Evolutionary conservation across 2,888 invertebrate genomes (phyloP), one percentile per base, ranked within the genome.

Genomic region (Spialia ferax): DNA sequence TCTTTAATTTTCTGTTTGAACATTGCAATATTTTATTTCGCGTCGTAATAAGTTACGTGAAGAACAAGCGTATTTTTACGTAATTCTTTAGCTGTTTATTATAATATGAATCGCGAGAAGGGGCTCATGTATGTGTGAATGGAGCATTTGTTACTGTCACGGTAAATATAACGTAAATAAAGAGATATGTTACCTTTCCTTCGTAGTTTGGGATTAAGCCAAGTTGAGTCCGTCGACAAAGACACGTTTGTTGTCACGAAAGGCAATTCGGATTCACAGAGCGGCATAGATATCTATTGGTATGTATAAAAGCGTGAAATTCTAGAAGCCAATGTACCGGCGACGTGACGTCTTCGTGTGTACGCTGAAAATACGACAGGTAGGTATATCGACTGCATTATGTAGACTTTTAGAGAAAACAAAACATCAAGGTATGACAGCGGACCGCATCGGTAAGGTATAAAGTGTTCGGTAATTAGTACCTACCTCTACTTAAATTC

Each of bases 201-300:
- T 74, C 79, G 86, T 81, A 79, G 86, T 86, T 90, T 90, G 89
- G 89, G 86, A 82, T 85, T 79, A 82, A 82, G 89, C 89, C 89
- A 89, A 89, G 81, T 86, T 78, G 81, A 79, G 82, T 79, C 77
- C 77, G 82, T 83, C 81, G 86, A 86, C 86, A 87, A 83, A 84
- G 85, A 83, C 80, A 76, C 79, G 82, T 77, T 81, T 84, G 83
- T 80, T 80, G 85, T 86, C 84, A 84, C 80, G 81, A 76, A 78
- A 77, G 73, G 75, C 77, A 74, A 79, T 82, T 81, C 79, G 75
- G 80, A 79, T 79, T 80, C 78, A 78, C 76, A 79, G 79, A 79
- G 76, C 79, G 75, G 73, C 72, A 69, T 75, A 77, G 68, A 73
- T 74, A 63, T 63, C 69, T 70, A 70, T 72, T 70, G 59, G 77